Evolutionary conservation across 2,797 vertebrate species (phyloP).

Genomic region (Ptychadena robeensis): DNA sequence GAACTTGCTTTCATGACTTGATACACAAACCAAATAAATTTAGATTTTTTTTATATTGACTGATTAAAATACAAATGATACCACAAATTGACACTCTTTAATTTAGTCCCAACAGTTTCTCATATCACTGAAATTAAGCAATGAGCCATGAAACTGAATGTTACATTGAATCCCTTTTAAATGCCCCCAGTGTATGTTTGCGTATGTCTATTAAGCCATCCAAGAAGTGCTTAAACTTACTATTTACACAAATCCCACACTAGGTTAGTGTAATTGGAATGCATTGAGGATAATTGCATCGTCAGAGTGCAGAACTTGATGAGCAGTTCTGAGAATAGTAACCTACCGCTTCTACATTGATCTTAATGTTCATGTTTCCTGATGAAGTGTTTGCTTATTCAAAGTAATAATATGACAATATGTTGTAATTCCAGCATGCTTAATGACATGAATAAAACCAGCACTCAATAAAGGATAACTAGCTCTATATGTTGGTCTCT

Average conservation of each 20-base stretch:
- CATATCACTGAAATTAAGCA: slow-evolving; percentile 49
- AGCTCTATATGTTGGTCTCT: slow-evolving; percentile 24
- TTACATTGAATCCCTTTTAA: slow-evolving; percentile 49
- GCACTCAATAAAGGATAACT: slow-evolving; percentile 32
- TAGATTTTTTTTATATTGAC: slow-evolving; percentile 27
- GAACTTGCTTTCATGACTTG: slow-evolving; percentile 12
- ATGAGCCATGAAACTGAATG: slow-evolving; percentile 55
- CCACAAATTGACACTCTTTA: slow-evolving; percentile 20
- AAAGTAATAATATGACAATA: slow-evolving; percentile 21
- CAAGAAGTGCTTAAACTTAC: slow-evolving; percentile 51
- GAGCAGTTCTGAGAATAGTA: slow-evolving; percentile 33
- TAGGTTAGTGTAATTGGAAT: slow-evolving; percentile 43
- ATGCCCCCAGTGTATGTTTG: slow-evolving; percentile 51
- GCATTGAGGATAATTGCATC: slow-evolving; percentile 10
- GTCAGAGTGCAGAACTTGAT: slow-evolving; percentile 28
- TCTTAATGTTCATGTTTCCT: slow-evolving; percentile 39
- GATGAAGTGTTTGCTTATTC: slow-evolving; percentile 28
- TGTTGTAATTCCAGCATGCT: slow-evolving; percentile 18
- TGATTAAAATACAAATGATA: slow-evolving; percentile 24
- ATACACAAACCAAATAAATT: slow-evolving; percentile 31
- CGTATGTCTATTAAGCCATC: slow-evolving; percentile 50
- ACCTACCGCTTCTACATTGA: slow-evolving; percentile 9
- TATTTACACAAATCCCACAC: slow-evolving; percentile 40
- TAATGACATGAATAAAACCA: slow-evolving; percentile 23
- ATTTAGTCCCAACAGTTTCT: slow-evolving; percentile 36